Evolutionary conservation across 2,797 vertebrate species (phyloP).

Genomic region (Epinephelus coioides): DNA sequence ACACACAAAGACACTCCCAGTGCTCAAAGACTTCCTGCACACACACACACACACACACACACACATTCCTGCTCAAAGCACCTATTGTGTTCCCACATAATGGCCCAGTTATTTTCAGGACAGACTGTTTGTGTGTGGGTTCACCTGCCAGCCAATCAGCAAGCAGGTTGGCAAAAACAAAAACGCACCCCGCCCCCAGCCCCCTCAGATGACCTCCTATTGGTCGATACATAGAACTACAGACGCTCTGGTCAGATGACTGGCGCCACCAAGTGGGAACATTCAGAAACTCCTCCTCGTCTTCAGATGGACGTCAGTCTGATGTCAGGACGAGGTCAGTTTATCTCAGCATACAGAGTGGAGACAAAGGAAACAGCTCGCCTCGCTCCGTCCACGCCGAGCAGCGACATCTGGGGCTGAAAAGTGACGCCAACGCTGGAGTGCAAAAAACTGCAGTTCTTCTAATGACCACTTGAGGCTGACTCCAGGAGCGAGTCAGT

Average conservation of each 20-base stretch:
- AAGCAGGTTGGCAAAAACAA: slow-evolving; percentile 16
- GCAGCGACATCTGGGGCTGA: too few relatives aligned
- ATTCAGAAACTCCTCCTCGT: too few relatives aligned
- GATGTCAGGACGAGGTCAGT: too few relatives aligned
- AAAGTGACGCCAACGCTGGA: too few relatives aligned
- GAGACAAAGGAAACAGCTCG: too few relatives aligned
- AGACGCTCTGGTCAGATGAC: background rate
- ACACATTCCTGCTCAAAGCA: slow-evolving; percentile 40
- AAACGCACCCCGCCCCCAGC: background rate
- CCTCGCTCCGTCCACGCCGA: too few relatives aligned
- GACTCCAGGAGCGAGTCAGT: too few relatives aligned
- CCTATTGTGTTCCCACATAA: slow-evolving; percentile 72
- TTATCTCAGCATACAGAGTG: too few relatives aligned
- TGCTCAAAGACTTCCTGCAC: slow-evolving; percentile 78
- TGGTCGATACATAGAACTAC: background rate
- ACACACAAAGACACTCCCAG: slow-evolving; percentile 68
- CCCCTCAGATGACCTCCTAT: slow-evolving; percentile 20
- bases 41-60: slow-evolving; percentile 47
- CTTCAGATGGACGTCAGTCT: too few relatives aligned
- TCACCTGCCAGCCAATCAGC: slow-evolving; percentile 21
- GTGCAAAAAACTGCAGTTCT: too few relatives aligned
- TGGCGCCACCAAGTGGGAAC: background rate
- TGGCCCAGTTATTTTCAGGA: slow-evolving; percentile 75
- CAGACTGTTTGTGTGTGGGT: slow-evolving; percentile 9
- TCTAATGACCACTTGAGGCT: too few relatives aligned